phyloP scores from a whole-genome alignment of 1,140 invertebrate species.

The Aleiodes sp. region DNA sequence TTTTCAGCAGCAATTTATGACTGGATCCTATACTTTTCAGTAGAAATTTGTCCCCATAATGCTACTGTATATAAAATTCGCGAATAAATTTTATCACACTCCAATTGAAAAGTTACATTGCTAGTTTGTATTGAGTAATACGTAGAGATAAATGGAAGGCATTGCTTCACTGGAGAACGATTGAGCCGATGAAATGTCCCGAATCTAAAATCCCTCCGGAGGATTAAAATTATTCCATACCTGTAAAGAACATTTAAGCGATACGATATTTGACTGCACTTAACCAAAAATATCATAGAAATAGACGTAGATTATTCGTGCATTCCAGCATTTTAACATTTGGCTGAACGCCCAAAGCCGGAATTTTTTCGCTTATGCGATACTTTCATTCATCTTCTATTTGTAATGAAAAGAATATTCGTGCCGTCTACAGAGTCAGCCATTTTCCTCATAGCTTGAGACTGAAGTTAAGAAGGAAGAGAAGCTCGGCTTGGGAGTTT shows the following conservation, averaged over 20 bases:
- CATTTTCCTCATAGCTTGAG: constrained; percentile 8
- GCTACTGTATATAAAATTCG: neutral
- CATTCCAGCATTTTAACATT: neutral
- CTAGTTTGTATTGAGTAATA: too few relatives aligned
- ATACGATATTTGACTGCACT: too few relatives aligned
- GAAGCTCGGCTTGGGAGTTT: neutral
- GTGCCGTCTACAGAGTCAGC: constrained; percentile 19
- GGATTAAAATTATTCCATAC: too few relatives aligned
- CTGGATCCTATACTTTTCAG: neutral
- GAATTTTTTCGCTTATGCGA: constrained; percentile 25
- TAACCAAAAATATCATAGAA: neutral
- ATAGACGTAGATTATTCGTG: neutral
- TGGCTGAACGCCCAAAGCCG: neutral
- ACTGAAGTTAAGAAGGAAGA: neutral
- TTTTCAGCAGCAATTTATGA: constrained; percentile 26
- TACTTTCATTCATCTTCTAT: constrained; percentile 28
- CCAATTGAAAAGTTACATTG: neutral
- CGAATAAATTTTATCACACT: neutral
- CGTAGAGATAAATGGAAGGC: too few relatives aligned
- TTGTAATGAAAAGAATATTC: constrained; percentile 28
- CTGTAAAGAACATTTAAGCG: too few relatives aligned
- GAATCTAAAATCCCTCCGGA: too few relatives aligned
- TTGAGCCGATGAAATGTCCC: too few relatives aligned
- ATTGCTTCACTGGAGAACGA: too few relatives aligned
- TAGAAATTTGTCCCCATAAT: neutral